These are phyloP conservation scores for Drosophila seguyi DNA, from an alignment of 1,140 invertebrate genomes.

Conservation along the genomic window DNA sequence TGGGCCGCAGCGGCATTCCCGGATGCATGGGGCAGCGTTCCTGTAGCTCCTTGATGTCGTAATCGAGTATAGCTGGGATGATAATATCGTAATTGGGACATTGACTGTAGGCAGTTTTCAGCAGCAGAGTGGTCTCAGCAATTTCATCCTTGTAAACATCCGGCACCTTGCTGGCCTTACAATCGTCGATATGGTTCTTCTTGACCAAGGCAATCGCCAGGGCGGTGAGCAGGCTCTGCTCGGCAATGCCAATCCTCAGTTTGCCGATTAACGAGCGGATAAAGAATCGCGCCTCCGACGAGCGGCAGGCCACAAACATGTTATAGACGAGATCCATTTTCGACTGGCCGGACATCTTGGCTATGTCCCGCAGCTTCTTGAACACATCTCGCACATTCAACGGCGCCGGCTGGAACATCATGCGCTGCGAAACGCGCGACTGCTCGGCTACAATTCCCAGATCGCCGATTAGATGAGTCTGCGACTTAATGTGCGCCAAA, in stretches of 20 bases:
- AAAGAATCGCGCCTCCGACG: conserved; percentile 96
- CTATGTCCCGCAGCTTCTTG: conserved; percentile 95
- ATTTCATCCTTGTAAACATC: conserved; percentile 89
- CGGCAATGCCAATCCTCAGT: conserved; percentile 97
- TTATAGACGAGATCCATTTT: conserved; percentile 95
- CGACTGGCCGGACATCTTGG: conserved; percentile 91
- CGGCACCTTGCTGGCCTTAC: conserved; percentile 88
- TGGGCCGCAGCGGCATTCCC: conserved; percentile 98
- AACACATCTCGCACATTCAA: conserved; percentile 91
- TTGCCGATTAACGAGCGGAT: conserved; percentile 96
- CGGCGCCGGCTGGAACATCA: conserved; percentile 92
- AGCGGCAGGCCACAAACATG: conserved; percentile 97
- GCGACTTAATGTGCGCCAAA: conserved; percentile 93
- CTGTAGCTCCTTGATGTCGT: conserved; percentile 92
- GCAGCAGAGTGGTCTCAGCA: conserved; percentile 91
- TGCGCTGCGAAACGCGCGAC: conserved; percentile 94
- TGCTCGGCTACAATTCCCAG: conserved; percentile 96
- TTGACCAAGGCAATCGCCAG: conserved; percentile 92
- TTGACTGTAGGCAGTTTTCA: conserved; percentile 98
- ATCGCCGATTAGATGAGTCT: conserved; percentile 93
- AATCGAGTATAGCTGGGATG: conserved; percentile 91
- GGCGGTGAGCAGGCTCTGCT: conserved; percentile 97
- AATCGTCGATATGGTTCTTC: conserved; percentile 88
- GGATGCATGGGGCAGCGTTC: conserved; percentile 95
- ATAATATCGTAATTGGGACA: conserved; percentile 98